Base-by-base conservation (phyloP, 2,113 vertebrate species). In the Vombatus ursinus region DNA sequence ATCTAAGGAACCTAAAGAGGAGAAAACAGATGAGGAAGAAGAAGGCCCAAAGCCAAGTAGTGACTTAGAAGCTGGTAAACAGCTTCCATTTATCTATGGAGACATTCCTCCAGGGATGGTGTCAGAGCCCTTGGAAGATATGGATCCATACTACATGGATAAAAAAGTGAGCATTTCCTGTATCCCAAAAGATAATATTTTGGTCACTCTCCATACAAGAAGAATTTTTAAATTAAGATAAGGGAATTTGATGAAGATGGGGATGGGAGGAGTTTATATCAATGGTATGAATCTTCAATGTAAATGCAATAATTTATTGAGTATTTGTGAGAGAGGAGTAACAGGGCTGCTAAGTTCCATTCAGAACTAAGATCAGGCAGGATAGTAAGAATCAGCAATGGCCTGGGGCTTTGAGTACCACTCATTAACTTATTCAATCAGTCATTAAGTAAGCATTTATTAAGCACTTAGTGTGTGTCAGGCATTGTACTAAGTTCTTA, bases 141-240 rank as follows among this genome's bases (percentile, higher is more conserved):
- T 99, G 98, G 99, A 99, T 97, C 99, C 99, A 2, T 99, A 98
- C 98, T 99, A 99, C 92, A 98, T 96, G 48, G 99, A 99, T 98
- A 98, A 99, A 98, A 99, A 99, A 98, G 99, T 99, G 98, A 98
- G 99, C 98, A 51, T 96, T 97, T 92, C 8, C 49, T 77, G 28
- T 92, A 24, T 93, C 4, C 52, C 8, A 77, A 49, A 0, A 89
- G 52, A 23, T 24, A 50, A 3, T 0, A 0, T 25, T 52, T 28
- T 51, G n/a, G 0, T 77, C 48, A 37, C 48, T 95, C 92, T 89
- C 90, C 77, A 5, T 28, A n/a, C 1, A 91, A 48, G 54, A 91
- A 68, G 48, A 9, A 44, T n/a, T 31, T 61, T 94, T 54, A 90
- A 84, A 49, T 57, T 90, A 52, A 93, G 44, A 89, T 90, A 54